These are phyloP conservation scores for Automeris io DNA, from an alignment of 2,888 invertebrate species.

Conservation along the genomic window DNA sequence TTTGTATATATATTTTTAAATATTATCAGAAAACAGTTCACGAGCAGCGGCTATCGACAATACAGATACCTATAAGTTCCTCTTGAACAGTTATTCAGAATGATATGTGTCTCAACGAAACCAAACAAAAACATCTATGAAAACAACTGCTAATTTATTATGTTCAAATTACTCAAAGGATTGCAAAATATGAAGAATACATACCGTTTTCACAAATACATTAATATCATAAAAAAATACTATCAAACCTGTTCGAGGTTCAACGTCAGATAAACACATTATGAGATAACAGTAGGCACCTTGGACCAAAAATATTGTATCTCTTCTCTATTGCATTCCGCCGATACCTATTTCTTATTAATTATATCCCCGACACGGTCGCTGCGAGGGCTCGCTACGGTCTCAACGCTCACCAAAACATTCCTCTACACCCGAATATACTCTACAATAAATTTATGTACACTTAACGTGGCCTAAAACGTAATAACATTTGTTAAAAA, in stretches of 20 bases:
- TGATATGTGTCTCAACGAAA: not conserved
- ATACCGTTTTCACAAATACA: not conserved
- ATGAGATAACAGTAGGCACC: not conserved
- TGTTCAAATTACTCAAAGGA: too few species aligned
- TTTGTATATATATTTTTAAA: too few species aligned
- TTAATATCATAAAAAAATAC: not conserved
- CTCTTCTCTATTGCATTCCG: not conserved
- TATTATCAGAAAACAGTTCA: slow-evolving; percentile 2
- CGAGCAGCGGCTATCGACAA: not conserved
- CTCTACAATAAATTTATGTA: too few species aligned
- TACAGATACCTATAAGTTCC: not conserved
- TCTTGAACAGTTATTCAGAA: slow-evolving; percentile 1
- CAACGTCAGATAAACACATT: not conserved
- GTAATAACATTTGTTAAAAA: too few species aligned
- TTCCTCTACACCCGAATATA: too few species aligned
- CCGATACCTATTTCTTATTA: not conserved
- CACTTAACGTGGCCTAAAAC: too few species aligned
- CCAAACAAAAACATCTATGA: not conserved
- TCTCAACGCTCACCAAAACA: too few species aligned
- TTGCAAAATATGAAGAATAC: not conserved
- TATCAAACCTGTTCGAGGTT: not conserved
- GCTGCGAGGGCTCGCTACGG: too few species aligned
- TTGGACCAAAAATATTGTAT: not conserved
- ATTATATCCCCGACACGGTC: not conserved
- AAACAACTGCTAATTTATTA: too few species aligned